Percentiles rank a stretch among this genome's conserved stretches.
phyloP scores from a whole-genome alignment of 2,888 invertebrate species.

The Mylabris sibirica region DNA sequence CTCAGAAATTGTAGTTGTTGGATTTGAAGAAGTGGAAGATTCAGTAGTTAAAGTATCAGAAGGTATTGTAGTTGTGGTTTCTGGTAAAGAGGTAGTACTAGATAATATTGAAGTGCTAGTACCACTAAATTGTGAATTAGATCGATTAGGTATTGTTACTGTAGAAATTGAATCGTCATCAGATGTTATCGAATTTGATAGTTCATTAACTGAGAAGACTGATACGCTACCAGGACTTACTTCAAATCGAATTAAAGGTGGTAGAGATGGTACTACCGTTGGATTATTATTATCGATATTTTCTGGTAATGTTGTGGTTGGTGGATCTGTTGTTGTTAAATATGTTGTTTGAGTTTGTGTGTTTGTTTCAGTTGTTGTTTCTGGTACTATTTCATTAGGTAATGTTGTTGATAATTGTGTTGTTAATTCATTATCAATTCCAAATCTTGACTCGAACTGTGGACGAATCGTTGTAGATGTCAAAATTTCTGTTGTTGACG shows the following conservation, averaged over 20 bases:
- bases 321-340: constrained; percentile 63
- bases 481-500: constrained; percentile 18
- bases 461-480: not conserved
- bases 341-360: constrained; percentile 47
- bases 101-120: constrained; percentile 32
- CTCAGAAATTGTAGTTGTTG: constrained; percentile 29
- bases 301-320: constrained; percentile 58
- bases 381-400: constrained; percentile 20
- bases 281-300: constrained; percentile 42
- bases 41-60: constrained; percentile 6
- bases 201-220: constrained; percentile 58
- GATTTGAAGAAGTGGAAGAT: constrained; percentile 1
- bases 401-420: constrained; percentile 50
- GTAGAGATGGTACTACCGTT: constrained; percentile 40
- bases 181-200: constrained; percentile 60
- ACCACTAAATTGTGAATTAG: constrained; percentile 53
- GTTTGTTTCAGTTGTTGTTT: constrained; percentile 56
- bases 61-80: constrained; percentile 8
- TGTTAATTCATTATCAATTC: constrained; percentile 12
- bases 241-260: constrained; percentile 52
- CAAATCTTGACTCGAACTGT: not conserved
- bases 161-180: constrained; percentile 65
- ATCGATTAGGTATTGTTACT: constrained; percentile 64
- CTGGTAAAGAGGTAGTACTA: constrained; percentile 24
- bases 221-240: constrained; percentile 59